Evolutionary conservation across 2,888 invertebrate genomes (phyloP).

Genomic region (Xestia xanthographa): DNA sequence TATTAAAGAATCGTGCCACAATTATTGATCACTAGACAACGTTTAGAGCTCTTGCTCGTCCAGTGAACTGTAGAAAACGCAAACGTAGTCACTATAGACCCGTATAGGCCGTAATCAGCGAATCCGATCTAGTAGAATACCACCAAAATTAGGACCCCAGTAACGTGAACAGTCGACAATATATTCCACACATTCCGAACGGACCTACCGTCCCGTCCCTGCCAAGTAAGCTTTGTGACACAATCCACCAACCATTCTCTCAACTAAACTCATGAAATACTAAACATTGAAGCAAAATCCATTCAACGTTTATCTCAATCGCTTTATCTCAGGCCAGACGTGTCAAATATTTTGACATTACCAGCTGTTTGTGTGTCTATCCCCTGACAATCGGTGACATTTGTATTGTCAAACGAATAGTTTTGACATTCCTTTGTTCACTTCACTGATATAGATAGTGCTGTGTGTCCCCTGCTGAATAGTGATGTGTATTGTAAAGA

Average conservation of each 20-base stretch:
- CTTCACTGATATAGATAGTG: conserved; percentile 50
- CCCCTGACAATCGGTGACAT: conserved; percentile 62
- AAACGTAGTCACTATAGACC: background rate
- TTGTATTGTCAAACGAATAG: conserved; percentile 67
- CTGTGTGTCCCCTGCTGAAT: conserved; percentile 22
- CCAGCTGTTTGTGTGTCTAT: conserved; percentile 56
- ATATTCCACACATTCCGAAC: conserved; percentile 42
- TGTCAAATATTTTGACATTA: conserved; percentile 68
- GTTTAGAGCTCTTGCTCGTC: background rate
- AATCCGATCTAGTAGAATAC: conserved; percentile 25
- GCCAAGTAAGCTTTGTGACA: conserved; percentile 17
- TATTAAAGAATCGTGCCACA: background rate
- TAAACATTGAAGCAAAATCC: conserved; percentile 52
- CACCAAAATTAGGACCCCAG: conserved; percentile 25
- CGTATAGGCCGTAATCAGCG: background rate
- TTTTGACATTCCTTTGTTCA: conserved; percentile 67
- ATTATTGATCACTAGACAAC: too few relatives aligned
- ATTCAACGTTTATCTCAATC: conserved; percentile 53
- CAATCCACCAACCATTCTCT: conserved; percentile 27
- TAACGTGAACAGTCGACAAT: background rate
- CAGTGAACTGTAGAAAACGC: background rate
- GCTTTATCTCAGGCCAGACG: conserved; percentile 57
- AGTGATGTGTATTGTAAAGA: conserved; percentile 48
- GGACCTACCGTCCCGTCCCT: conserved; percentile 1
- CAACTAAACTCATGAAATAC: conserved; percentile 36